Conservation (phyloP, 2,888 invertebrate genomes). For the Diaperis boleti region DNA sequence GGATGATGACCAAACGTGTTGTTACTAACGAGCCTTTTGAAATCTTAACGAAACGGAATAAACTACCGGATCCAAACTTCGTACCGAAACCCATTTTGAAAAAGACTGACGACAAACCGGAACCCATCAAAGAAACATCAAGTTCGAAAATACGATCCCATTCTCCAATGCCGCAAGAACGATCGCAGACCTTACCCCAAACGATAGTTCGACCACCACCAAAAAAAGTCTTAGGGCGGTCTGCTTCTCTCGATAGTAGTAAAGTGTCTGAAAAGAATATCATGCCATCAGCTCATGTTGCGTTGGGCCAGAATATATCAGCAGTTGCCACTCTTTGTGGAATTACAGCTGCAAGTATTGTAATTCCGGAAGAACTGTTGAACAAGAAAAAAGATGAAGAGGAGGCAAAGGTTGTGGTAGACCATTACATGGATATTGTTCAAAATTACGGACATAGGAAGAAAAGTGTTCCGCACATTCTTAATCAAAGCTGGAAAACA, state of each 20-base stretch:
- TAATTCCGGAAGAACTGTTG: conserved; percentile 58
- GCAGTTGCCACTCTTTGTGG: conserved; percentile 59
- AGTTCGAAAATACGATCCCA: conserved; percentile 41
- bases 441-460: conserved; percentile 72
- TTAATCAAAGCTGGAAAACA: neutral
- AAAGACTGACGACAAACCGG: conserved; percentile 56
- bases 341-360: conserved; percentile 60
- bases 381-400: conserved; percentile 69
- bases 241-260: no score
- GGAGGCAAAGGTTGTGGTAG: conserved; percentile 78
- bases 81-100: conserved; percentile 86
- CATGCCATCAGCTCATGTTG: neutral
- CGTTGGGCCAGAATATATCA: conserved; percentile 49
- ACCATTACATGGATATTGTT: conserved; percentile 85
- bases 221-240: conserved; percentile 41
- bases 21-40: conserved; percentile 70
- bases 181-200: conserved; percentile 43
- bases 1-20: conserved; percentile 65
- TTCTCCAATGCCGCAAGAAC: conserved; percentile 48
- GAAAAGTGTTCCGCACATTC: conserved; percentile 47
- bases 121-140: conserved; percentile 43
- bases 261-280: conserved; percentile 3
- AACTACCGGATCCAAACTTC: conserved; percentile 78
- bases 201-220: conserved; percentile 24
- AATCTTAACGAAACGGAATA: conserved; percentile 72